A percentile compares a stretch with the other conserved stretches of the same genome.
phyloP scores from a whole-genome alignment of 2,113 vertebrate genomes.

The Nannobrachium achirus region DNA sequence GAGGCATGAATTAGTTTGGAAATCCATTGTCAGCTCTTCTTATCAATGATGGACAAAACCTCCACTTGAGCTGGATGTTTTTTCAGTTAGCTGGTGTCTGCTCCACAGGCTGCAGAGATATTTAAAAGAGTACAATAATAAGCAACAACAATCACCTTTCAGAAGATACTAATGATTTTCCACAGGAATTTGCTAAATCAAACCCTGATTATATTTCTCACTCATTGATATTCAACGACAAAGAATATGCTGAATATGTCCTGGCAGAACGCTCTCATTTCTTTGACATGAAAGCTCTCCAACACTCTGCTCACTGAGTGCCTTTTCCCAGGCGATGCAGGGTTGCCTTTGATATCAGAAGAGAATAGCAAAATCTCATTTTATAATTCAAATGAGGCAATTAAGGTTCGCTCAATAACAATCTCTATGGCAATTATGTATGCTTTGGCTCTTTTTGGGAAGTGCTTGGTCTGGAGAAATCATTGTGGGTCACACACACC shows the following conservation, averaged over 20 bases:
- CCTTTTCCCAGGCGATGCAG: slow-evolving; percentile 26
- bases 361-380: slow-evolving; percentile 37
- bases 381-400: slow-evolving; percentile 55
- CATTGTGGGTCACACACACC: slow-evolving; percentile 2
- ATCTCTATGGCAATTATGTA: slow-evolving; percentile 17
- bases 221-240: slow-evolving; percentile 32
- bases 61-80: too few relatives aligned
- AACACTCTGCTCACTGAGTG: slow-evolving; percentile 3
- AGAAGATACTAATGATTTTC: not conserved
- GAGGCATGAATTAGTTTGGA: too few relatives aligned
- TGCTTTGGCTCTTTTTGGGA: slow-evolving; percentile 1
- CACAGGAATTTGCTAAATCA: slow-evolving; percentile 9
- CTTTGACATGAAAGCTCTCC: slow-evolving; percentile 19
- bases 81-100: too few relatives aligned
- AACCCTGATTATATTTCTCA: not conserved
- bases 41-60: too few relatives aligned
- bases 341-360: slow-evolving; percentile 32
- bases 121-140: too few relatives aligned
- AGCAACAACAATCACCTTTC: slow-evolving; percentile 18
- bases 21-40: too few relatives aligned
- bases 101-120: too few relatives aligned
- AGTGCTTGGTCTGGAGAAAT: slow-evolving; percentile 13
- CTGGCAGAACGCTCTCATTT: slow-evolving; percentile 13
- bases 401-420: slow-evolving; percentile 37
- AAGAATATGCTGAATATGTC: slow-evolving; percentile 32